Evolutionary conservation across 1,140 invertebrate species (phyloP), one percentile per base, ranked within the genome.

Genomic region (Tetraneura akinire): DNA sequence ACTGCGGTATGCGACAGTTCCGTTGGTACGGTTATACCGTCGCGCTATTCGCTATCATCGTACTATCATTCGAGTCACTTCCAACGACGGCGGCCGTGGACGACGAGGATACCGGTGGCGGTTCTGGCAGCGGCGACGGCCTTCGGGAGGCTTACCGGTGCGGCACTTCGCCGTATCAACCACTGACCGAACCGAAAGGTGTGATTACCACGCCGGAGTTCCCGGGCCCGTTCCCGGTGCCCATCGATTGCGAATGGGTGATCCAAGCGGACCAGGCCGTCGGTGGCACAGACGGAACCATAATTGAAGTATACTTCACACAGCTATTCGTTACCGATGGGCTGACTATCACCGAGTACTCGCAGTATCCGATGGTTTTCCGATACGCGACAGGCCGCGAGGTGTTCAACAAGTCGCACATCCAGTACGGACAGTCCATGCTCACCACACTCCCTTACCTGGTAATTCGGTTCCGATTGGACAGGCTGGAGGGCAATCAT

Each of bases 221-320:
- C 83, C 95, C 95, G 0, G 86, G 89, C 42, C 87, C 89, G 1
- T 96, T 95, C 85, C 85, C 88, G 10, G 91, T 94, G 21, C 95
- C 95, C 6, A 91, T 96, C 66, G 90, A 90, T 80, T 95, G 94
- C 84, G 89, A 91, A 80, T 97, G 94, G 94, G 87, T 96, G 14
- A 94, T 97, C 83, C 53, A 74, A 6, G 42, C 21, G 32, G 91
- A 95, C 83, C 91, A 93, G 9, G 21, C 82, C 83, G 2, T 84
- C 85, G 3, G 89, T 82, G 85, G 87, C n/a, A 91, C 83, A 1
- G 32, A 84, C 85, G 5, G 89, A 82, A 84, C 87, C 21, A 91
- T 91, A 6, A 94, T 96, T 83, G 89, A 93, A 51, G 88, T 96
- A 32, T 96, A 96, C 84, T 88, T 96, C 81, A 96, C 93, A 0